Evolutionary conservation across 2,797 vertebrate genomes (phyloP).

Genomic region (Ispidina lecontei): DNA sequence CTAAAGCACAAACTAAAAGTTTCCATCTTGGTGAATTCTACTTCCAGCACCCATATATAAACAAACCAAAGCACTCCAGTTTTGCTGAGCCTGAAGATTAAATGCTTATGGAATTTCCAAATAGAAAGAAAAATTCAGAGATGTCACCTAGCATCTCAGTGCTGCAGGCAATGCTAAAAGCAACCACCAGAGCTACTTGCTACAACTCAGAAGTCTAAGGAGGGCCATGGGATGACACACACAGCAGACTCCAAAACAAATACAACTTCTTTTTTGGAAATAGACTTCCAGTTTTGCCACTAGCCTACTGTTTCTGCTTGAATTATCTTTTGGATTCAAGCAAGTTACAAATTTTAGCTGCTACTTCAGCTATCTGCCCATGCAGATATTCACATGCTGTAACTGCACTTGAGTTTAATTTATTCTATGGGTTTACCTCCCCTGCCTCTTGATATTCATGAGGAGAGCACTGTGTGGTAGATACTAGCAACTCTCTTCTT

Average conservation of each 20-base stretch:
- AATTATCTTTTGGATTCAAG: background rate
- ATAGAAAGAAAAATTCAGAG: background rate
- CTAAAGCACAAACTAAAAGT: background rate
- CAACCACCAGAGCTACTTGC: background rate
- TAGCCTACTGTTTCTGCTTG: background rate
- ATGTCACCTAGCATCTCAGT: background rate
- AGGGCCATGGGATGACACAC: background rate
- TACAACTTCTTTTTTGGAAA: background rate
- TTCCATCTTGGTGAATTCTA: background rate
- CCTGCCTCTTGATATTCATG: background rate
- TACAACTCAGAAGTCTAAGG: background rate
- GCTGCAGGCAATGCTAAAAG: background rate
- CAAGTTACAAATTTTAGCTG: background rate
- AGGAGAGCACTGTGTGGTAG: background rate
- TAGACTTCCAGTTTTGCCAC: background rate
- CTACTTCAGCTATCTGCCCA: background rate
- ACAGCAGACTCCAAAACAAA: background rate
- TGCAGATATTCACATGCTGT: background rate
- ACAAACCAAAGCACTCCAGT: background rate
- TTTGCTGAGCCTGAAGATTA: background rate
- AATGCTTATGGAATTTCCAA: background rate
- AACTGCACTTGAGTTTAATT: background rate
- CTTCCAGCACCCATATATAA: background rate
- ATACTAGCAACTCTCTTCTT: background rate
- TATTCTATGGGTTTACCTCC: background rate